Conservation (phyloP, 2,797 vertebrate genomes). For the Tragelaphus eurycerus region DNA sequence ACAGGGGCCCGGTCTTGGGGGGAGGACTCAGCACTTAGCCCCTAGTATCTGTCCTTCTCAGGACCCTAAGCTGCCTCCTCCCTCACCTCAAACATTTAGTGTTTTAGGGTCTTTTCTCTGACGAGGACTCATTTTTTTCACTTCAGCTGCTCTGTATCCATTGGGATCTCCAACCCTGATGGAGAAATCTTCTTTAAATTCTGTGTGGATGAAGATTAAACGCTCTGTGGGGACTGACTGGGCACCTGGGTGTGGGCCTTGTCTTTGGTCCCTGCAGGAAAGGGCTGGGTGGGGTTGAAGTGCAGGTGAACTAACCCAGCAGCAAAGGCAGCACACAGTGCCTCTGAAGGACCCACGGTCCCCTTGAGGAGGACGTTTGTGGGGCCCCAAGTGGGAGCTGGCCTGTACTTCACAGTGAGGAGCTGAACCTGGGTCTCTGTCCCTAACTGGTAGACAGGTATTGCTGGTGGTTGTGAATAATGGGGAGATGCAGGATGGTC, state of each 20-base stretch:
- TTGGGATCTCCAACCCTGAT: not conserved
- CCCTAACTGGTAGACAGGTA: rapidly evolving
- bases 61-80: not conserved
- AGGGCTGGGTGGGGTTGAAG: not conserved
- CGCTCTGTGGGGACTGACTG: not conserved
- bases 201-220: not conserved
- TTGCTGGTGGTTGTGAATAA: not conserved
- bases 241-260: rapidly evolving
- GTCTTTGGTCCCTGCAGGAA: not conserved
- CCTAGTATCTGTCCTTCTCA: not conserved
- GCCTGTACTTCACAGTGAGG: rapidly evolving
- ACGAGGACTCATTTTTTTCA: not conserved
- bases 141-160: not conserved
- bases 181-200: not conserved
- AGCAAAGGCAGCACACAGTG: not conserved
- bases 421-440: not conserved
- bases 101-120: not conserved
- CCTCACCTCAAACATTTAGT: too few relatives aligned
- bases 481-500: rapidly evolving
- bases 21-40: too few relatives aligned
- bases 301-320: not conserved
- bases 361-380: not conserved
- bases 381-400: not conserved
- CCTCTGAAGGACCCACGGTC: not conserved
- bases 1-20: not conserved